Evolutionary conservation across 2,113 vertebrate genomes (phyloP), one percentile per base, ranked within the genome.

Genomic region (Mungos mungo): DNA sequence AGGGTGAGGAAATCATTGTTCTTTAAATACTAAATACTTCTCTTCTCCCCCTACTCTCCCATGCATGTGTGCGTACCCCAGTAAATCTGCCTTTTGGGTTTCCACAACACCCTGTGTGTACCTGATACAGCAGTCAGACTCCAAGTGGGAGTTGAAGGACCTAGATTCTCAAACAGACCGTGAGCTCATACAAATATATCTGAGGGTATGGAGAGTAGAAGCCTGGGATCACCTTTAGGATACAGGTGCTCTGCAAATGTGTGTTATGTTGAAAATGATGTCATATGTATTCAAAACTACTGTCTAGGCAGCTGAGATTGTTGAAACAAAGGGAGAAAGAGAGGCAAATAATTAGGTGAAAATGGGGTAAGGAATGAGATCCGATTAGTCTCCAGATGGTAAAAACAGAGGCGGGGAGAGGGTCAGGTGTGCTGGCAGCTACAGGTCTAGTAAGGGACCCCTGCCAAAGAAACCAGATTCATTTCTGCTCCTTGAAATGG

Each of bases 311-410:
- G 82, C 66, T 74, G 60, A 68, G 60, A 52, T 50, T 72, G 35
- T 88, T 96, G 85, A 97, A 45, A 50, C 45, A 90, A 72, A 47
- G 45, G 31, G 89, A 83, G 41, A 63, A 38, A 18, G 18, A 50
- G 41, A 65, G 31, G 50, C 69, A 85, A 79, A 45, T 29, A n/a
- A 27, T 41, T 92, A 79, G 63, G 35, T 90, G 74, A 86, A 87
- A 87, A 83, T 52, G 54, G 45, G 23, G 60, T 85, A 93, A 88
- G 86, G 66, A 85, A 83, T 90, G 71, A 97, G 81, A 71, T 68
- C 33, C 63, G 54, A 0, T 68, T 54, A 52, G 74, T 92, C n/a
- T 87, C 52, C 72, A 84, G 38, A 71, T 84, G 68, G 82, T 94
- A 31, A 92, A 93, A 88, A 50, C 72, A 50, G 38, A 65, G 89